Conservation (phyloP, 2,888 invertebrate species). For the Pogonocherus hispidulus region DNA sequence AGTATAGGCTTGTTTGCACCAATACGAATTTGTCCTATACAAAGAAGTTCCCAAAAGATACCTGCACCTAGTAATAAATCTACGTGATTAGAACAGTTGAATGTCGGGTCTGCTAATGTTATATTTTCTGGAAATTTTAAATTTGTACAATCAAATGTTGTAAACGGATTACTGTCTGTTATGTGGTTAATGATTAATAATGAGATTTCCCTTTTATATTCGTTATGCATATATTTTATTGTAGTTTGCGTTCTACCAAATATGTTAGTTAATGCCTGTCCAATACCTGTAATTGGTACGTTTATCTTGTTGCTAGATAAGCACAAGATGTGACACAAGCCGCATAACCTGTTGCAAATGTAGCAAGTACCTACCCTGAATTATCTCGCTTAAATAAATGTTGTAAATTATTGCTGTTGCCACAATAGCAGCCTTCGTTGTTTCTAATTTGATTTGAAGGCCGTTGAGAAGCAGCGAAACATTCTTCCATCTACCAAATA, state of each 20-base stretch:
- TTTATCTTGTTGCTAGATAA: no score
- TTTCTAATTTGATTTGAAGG: background rate
- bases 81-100: constrained; percentile 15
- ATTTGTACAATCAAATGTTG: background rate
- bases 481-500: background rate
- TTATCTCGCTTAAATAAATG: background rate
- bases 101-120: constrained; percentile 23
- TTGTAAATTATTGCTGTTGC: background rate
- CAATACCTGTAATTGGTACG: no score
- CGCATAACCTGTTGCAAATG: background rate
- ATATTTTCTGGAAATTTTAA: constrained; percentile 19
- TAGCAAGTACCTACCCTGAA: no score
- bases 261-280: no score
- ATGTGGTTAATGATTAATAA: constrained; percentile 25
- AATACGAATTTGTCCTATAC: constrained; percentile 24
- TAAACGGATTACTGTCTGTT: constrained; percentile 3
- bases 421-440: background rate
- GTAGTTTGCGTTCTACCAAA: no score
- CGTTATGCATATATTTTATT: no score
- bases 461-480: background rate
- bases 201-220: background rate
- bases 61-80: constrained; percentile 25
- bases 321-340: no score
- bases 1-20: constrained; percentile 20
- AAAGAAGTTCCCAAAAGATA: constrained; percentile 13